Evolutionary conservation across 2,797 vertebrate species (phyloP).

Genomic region (Dipus sagitta): DNA sequence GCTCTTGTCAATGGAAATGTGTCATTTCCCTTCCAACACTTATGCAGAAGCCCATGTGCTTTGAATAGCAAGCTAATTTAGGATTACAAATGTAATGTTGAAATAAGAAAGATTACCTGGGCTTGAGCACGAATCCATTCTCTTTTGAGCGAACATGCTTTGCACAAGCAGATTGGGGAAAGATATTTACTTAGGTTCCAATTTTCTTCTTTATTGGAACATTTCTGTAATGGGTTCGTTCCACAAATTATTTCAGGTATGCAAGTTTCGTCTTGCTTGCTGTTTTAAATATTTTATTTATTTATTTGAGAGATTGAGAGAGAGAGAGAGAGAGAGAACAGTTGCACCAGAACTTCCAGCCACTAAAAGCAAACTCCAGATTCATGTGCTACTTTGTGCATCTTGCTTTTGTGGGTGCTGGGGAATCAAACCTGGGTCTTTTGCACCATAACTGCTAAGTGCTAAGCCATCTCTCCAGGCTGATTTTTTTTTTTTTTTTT

Average conservation of each 20-base stretch:
- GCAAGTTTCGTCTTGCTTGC: background rate
- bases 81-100: background rate
- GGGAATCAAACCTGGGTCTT: no score
- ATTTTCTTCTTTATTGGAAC: background rate
- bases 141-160: background rate
- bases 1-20: background rate
- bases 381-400: no score
- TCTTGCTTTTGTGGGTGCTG: no score
- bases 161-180: background rate
- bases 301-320: no score
- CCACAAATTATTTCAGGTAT: background rate
- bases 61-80: background rate
- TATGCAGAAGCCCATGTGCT: fast-evolving
- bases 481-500: no score
- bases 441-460: no score
- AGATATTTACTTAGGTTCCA: background rate
- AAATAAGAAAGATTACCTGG: background rate
- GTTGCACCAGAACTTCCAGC: no score
- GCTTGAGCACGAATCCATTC: background rate
- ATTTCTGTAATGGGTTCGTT: background rate
- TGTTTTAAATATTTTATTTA: background rate
- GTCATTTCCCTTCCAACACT: background rate
- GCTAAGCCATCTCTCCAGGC: no score
- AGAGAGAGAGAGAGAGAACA: no score
- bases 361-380: no score